These are phyloP conservation scores for Corythornis vintsioides DNA, from an alignment of 2,113 vertebrate genomes.

Conservation along the genomic window DNA sequence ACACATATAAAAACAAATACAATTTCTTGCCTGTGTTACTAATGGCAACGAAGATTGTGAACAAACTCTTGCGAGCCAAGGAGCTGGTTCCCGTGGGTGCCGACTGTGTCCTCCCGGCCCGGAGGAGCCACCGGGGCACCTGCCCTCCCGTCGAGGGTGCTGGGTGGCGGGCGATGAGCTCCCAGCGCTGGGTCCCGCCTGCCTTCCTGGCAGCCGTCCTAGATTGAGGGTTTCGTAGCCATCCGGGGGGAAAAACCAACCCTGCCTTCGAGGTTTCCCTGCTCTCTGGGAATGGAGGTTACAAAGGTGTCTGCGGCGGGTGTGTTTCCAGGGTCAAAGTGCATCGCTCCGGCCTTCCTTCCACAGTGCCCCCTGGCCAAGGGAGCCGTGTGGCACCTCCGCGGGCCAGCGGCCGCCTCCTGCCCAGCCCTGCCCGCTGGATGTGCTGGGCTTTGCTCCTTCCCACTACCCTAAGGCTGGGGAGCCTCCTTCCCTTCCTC, in stretches of 20 bases:
- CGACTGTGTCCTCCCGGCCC: neutral
- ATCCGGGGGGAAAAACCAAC: neutral
- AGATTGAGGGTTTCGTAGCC: neutral
- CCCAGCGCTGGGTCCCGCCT: rapidly evolving
- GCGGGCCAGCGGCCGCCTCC: neutral
- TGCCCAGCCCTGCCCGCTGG: neutral
- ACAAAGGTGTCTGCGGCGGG: neutral
- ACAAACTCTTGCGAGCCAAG: neutral
- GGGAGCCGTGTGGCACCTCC: neutral
- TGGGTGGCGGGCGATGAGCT: neutral
- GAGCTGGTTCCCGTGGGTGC: neutral
- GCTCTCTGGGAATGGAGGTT: neutral
- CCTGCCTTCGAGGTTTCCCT: neutral
- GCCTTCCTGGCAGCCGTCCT: neutral
- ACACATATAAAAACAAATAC: neutral
- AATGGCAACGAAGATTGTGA: constrained; percentile 43
- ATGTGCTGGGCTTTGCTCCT: neutral
- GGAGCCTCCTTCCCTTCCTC: neutral
- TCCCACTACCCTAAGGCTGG: neutral
- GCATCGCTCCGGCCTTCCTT: constrained; percentile 16
- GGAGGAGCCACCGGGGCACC: neutral
- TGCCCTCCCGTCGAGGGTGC: neutral
- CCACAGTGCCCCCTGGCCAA: constrained; percentile 11
- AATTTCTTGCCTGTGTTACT: constrained; percentile 25
- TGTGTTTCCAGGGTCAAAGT: constrained; percentile 69